Conservation (phyloP, 2,797 vertebrate genomes). For the Acanthurus lineatus region DNA sequence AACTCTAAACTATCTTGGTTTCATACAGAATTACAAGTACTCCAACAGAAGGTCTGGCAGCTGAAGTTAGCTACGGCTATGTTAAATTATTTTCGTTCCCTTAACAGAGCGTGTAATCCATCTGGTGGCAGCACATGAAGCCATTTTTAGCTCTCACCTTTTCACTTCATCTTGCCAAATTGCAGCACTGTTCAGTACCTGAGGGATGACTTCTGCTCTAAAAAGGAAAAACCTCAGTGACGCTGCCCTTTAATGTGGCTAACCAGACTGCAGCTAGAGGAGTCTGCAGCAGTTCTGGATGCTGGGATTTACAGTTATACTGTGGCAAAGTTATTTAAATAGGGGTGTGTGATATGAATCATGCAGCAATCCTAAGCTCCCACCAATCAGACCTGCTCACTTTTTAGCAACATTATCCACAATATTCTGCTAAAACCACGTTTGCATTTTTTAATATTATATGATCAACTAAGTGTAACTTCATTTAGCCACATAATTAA, state of each 20-base stretch:
- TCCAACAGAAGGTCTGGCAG: neutral
- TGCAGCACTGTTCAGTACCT: slow-evolving; percentile 6
- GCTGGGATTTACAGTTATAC: slow-evolving; percentile 4
- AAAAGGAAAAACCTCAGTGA: neutral
- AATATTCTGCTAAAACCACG: neutral
- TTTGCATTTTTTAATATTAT: too few species aligned
- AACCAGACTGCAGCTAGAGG: neutral
- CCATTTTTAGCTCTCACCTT: slow-evolving; percentile 33
- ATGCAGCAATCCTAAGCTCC: neutral
- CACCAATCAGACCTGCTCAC: neutral
- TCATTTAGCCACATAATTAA: neutral
- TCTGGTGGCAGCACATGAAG: slow-evolving; percentile 12
- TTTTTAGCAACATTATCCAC: neutral
- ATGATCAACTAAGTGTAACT: neutral
- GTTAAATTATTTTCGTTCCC: neutral
- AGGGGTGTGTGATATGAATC: too few species aligned
- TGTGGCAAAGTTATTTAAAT: neutral
- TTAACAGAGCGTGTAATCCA: neutral
- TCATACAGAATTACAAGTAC: neutral
- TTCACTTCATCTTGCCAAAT: slow-evolving; percentile 4
- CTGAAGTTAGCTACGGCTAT: neutral
- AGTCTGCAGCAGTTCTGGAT: neutral
- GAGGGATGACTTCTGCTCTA: neutral
- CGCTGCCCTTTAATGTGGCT: neutral
- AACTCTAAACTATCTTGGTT: neutral